Evolutionary conservation across 2,888 invertebrate genomes (phyloP).

Genomic region (Drosophila setosimentum): DNA sequence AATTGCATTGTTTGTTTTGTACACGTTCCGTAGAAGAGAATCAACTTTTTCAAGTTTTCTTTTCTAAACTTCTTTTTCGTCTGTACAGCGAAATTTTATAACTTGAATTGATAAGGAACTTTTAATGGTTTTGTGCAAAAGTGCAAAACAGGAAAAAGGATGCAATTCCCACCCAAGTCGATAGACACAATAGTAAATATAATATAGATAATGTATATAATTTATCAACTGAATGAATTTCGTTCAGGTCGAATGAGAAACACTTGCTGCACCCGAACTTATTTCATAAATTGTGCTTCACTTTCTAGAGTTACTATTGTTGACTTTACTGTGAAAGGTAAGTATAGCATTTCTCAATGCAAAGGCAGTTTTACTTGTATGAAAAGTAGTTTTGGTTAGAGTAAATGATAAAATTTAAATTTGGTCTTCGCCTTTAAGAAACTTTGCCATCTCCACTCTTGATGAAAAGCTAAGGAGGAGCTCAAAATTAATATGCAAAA

Average conservation of each 20-base stretch:
- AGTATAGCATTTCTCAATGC: too few relatives aligned
- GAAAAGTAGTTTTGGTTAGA: not conserved
- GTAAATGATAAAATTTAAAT: not conserved
- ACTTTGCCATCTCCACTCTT: not conserved
- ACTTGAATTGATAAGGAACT: not conserved
- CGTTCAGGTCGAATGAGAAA: not conserved
- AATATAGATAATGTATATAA: not conserved
- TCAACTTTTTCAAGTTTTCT: not conserved
- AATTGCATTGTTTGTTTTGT: not conserved
- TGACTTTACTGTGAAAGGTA: too few relatives aligned
- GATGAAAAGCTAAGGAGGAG: not conserved
- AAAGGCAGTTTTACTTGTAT: too few relatives aligned
- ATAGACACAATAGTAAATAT: not conserved
- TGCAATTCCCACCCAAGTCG: not conserved
- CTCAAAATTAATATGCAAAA: not conserved
- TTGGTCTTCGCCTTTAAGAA: not conserved
- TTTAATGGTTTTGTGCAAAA: not conserved
- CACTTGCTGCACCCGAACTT: too few relatives aligned
- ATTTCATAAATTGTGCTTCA: not conserved
- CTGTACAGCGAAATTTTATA: not conserved
- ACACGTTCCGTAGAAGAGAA: not conserved
- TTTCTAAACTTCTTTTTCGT: not conserved
- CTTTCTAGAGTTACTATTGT: not conserved
- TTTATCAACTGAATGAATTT: not conserved
- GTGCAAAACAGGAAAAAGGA: not conserved